Percentiles rank a stretch among this genome's conserved stretches.
phyloP scores from a whole-genome alignment of 1,140 invertebrate species.

The Bombus impatiens region DNA sequence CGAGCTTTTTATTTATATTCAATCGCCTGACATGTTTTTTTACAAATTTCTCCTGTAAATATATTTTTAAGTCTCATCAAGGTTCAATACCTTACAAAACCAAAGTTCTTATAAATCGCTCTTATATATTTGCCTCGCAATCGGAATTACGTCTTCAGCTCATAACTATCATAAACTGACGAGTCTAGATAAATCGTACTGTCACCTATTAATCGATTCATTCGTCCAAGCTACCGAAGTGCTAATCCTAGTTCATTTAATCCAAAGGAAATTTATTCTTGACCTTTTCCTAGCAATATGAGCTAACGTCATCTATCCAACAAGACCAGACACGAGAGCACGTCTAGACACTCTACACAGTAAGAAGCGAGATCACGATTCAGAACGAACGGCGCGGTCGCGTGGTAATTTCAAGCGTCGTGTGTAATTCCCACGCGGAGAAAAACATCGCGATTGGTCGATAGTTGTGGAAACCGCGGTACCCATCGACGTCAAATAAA shows the following conservation, averaged over 20 bases:
- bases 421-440: background rate
- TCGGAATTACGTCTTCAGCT: no score
- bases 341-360: background rate
- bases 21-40: background rate
- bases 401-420: background rate
- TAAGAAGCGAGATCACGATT: background rate
- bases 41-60: background rate
- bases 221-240: background rate
- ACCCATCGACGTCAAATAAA: background rate
- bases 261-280: background rate
- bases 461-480: background rate
- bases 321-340: background rate
- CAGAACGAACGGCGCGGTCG: background rate
- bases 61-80: background rate
- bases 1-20: no score
- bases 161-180: no score
- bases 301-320: background rate
- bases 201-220: background rate
- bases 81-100: background rate
- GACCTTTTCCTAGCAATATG: background rate
- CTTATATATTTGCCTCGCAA: background rate
- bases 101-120: background rate
- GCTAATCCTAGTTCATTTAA: background rate
- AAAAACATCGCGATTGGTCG: background rate
- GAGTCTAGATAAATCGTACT: background rate